Conservation (phyloP, 2,888 invertebrate genomes). For the Gibbula magus region DNA sequence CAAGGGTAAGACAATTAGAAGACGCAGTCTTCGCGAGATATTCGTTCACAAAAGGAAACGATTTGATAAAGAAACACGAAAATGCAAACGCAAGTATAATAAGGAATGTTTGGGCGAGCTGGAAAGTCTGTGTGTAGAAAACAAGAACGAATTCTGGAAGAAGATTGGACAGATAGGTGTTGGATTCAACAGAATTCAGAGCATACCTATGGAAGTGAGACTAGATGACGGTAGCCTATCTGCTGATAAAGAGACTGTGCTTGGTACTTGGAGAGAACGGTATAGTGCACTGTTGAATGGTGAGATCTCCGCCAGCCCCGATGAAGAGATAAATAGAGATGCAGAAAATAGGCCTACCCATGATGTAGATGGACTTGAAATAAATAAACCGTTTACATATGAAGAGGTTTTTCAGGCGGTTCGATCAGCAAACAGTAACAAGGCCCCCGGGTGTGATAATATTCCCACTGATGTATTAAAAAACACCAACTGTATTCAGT, state of each 20-base stretch:
- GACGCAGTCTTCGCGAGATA: neutral
- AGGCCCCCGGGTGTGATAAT: neutral
- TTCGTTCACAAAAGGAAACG: neutral
- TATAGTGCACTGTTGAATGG: neutral
- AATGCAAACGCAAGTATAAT: neutral
- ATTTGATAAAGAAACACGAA: neutral
- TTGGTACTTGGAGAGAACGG: neutral
- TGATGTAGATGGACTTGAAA: neutral
- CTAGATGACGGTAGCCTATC: neutral
- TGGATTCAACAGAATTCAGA: neutral
- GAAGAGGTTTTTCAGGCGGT: too few relatives aligned
- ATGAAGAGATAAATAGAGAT: neutral
- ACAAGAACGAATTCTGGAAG: too few relatives aligned
- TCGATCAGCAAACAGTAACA: neutral
- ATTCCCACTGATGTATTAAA: neutral
- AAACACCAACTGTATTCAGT: neutral
- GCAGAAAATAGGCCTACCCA: too few relatives aligned
- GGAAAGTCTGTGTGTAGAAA: neutral
- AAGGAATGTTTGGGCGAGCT: neutral
- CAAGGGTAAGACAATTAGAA: neutral
- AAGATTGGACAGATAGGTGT: neutral
- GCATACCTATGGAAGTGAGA: neutral
- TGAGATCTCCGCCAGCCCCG: neutral
- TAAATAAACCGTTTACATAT: too few relatives aligned
- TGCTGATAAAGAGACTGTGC: neutral